A percentile compares a stretch with the other conserved stretches of the same genome.
phyloP scores from a whole-genome alignment of 2,113 vertebrate genomes.

The Saguinus midas region DNA sequence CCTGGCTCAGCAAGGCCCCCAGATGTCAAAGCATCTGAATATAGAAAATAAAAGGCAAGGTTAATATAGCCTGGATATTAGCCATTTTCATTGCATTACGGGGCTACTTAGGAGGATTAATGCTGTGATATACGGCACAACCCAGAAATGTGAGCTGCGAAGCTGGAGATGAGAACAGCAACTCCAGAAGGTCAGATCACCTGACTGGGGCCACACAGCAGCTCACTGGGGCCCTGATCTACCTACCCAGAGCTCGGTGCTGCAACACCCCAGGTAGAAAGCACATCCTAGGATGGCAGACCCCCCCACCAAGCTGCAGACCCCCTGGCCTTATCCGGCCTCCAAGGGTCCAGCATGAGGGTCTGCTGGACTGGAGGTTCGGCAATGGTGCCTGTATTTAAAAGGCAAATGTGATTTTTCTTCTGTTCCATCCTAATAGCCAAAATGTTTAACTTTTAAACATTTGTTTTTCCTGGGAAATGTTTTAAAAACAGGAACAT shows the following conservation, averaged over 20 bases:
- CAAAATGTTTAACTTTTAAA: conserved; percentile 72
- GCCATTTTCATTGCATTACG: accelerated
- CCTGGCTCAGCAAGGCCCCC: background rate
- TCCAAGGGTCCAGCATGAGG: background rate
- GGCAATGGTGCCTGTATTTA: conserved; percentile 30
- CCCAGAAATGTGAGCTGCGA: background rate
- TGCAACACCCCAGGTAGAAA: accelerated
- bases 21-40: background rate
- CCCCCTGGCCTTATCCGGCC: background rate
- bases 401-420: conserved; percentile 52
- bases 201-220: background rate
- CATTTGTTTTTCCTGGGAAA: conserved; percentile 69
- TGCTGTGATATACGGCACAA: accelerated
- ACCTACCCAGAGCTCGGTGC: background rate
- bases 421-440: conserved; percentile 69
- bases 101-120: background rate
- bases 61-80: accelerated
- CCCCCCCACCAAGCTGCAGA: accelerated
- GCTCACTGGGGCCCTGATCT: background rate
- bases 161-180: background rate
- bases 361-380: background rate
- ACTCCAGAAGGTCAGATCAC: background rate
- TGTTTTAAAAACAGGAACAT: conserved; percentile 67
- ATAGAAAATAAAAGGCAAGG: background rate
- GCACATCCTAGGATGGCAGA: background rate